Evolutionary conservation across 2,797 vertebrate species (phyloP), one percentile per base, ranked within the genome.

Genomic region (Lemur catta): DNA sequence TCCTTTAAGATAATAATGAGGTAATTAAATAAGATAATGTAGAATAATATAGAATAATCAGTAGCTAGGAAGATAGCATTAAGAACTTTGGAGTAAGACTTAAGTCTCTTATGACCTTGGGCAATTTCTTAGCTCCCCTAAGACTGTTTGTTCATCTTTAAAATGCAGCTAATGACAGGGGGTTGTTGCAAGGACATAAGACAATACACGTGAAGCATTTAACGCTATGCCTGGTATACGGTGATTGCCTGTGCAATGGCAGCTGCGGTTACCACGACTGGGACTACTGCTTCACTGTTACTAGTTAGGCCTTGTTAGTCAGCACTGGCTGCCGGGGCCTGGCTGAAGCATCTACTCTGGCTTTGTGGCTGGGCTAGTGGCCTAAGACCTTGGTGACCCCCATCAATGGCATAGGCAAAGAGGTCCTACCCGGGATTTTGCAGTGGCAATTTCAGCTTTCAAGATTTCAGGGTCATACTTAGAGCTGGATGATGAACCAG

Each of bases 391-490:
- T 8, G 0, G 24, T 1, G 61, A 61, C 46, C 24, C 80, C 17
- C 13, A 7, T 30, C 30, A 24, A 30, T 0, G 18, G 52, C 55
- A 50, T 12, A 12, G 10, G 18, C 13, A 18, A 81, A 81, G 69
- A 85, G 30, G 69, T 35, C 99, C 98, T 98, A 99, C 99, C 99
- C 99, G 99, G 97, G 99, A 99, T 98, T 99, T 99, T 84, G 99
- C 99, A 20, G 99, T 99, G 97, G 99, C 98, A 71, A 99, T 99
- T 98, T 99, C 99, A 0, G 99, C 99, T 98, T 99, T 99, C 88
- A 99, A 99, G 98, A 99, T 99, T 94, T 99, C 99, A 0, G 99
- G 99, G 98, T 99, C 99, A 67, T 99, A 99, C 97, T 99, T 99
- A 96, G 99, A 99, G 98, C 99, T 99, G 80, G 99, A 99, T 0